phyloP scores from a whole-genome alignment of 2,888 invertebrate genomes.

The Gymnocheta viridis region DNA sequence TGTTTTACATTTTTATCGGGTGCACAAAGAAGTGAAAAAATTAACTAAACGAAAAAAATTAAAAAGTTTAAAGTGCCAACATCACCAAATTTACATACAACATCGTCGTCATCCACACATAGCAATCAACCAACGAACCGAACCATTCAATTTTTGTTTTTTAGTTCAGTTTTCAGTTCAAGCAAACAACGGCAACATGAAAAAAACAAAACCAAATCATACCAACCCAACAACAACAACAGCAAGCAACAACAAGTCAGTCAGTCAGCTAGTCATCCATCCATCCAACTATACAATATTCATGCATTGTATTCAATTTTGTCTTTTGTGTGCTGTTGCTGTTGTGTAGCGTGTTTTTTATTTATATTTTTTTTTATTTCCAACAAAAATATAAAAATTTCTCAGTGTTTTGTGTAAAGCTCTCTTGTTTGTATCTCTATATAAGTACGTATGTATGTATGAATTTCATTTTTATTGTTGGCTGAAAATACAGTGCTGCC shows the following conservation, averaged over 20 bases:
- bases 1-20: slow-evolving; percentile 5
- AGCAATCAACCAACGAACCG: slow-evolving; percentile 54
- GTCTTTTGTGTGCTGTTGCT: slow-evolving; percentile 42
- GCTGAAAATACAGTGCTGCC: too few species aligned
- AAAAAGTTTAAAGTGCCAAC: slow-evolving; percentile 67
- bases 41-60: slow-evolving; percentile 12
- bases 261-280: slow-evolving; percentile 22
- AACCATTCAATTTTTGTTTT: slow-evolving; percentile 53
- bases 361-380: not conserved
- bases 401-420: slow-evolving; percentile 45
- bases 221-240: slow-evolving; percentile 13
- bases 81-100: slow-evolving; percentile 70
- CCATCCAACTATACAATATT: slow-evolving; percentile 44
- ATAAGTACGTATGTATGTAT: not conserved
- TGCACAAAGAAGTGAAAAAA: slow-evolving; percentile 32
- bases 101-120: slow-evolving; percentile 55
- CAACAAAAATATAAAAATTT: slow-evolving; percentile 10
- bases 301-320: slow-evolving; percentile 55
- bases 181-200: slow-evolving; percentile 50
- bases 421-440: slow-evolving; percentile 23
- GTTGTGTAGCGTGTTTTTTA: slow-evolving; percentile 2
- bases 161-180: slow-evolving; percentile 53
- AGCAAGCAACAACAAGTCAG: slow-evolving; percentile 19
- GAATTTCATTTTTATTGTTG: not conserved
- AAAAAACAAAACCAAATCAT: slow-evolving; percentile 27